phyloP scores from a whole-genome alignment of 2,888 invertebrate species.

The Therioaphis trifolii region DNA sequence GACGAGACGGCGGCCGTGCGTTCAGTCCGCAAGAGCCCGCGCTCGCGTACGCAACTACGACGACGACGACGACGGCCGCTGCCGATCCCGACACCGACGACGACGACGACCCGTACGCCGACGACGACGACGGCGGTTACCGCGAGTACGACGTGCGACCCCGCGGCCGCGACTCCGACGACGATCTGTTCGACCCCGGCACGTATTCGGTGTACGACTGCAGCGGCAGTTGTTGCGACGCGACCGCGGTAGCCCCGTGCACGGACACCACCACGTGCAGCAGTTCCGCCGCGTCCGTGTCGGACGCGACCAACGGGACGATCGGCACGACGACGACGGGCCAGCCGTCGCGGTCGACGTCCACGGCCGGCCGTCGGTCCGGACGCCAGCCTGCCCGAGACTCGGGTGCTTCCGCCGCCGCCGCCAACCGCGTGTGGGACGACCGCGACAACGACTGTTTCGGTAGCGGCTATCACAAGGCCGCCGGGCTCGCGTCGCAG shows the following conservation, averaged over 20 bases:
- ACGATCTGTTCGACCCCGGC: slow-evolving; percentile 10
- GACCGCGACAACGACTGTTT: neutral
- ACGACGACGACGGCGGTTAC: neutral
- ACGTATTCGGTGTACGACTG: slow-evolving; percentile 25
- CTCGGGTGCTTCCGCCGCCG: neutral
- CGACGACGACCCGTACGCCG: neutral
- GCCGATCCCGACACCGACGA: neutral
- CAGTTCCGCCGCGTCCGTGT: slow-evolving; percentile 19
- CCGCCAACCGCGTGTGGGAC: slow-evolving; percentile 10
- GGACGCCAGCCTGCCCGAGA: neutral
- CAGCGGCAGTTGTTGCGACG: neutral
- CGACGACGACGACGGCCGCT: neutral
- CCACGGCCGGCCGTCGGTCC: neutral
- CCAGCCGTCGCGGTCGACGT: neutral
- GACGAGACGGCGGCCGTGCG: neutral
- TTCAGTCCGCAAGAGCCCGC: slow-evolving; percentile 50
- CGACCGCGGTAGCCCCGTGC: neutral
- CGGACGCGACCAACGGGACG: neutral
- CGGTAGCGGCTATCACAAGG: neutral
- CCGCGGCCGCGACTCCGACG: neutral
- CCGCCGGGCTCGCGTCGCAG: neutral
- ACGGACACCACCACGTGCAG: neutral
- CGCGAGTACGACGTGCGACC: neutral
- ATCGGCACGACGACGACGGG: slow-evolving; percentile 12
- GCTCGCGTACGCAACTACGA: slow-evolving; percentile 37